Evolutionary conservation across 2,113 vertebrate genomes (phyloP).

Genomic region (Variabilichromis moorii): DNA sequence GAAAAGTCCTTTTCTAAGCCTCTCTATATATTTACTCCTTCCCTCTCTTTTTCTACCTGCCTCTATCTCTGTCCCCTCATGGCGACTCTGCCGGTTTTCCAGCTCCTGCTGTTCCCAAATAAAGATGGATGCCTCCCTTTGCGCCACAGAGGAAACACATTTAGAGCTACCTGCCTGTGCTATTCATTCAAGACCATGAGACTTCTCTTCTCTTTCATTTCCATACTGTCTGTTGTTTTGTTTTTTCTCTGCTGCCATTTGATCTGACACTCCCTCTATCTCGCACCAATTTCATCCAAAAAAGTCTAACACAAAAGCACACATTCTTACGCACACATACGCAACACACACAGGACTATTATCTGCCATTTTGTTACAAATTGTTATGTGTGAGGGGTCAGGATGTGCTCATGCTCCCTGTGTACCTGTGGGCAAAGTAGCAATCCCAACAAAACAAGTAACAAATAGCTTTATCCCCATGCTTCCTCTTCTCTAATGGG

Average conservation of each 20-base stretch:
- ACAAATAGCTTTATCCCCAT: constrained; percentile 29
- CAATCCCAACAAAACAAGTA: constrained; percentile 7
- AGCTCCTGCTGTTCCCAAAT: constrained; percentile 26
- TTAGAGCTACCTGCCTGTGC: constrained; percentile 3
- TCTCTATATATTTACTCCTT: background rate
- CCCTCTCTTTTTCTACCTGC: background rate
- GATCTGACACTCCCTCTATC: background rate
- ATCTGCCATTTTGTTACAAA: constrained; percentile 43
- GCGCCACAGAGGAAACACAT: constrained; percentile 8
- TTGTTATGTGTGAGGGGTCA: constrained; percentile 43
- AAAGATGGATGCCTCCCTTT: constrained; percentile 29
- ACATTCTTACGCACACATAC: background rate
- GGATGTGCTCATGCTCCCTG: background rate
- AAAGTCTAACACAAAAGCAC: background rate
- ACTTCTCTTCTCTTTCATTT: background rate
- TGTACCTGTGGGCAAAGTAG: constrained; percentile 9
- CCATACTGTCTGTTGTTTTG: background rate
- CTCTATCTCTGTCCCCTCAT: background rate
- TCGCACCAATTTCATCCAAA: constrained; percentile 4
- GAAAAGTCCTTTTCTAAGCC: background rate
- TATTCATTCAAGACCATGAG: background rate
- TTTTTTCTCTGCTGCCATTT: background rate
- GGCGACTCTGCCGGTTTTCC: background rate
- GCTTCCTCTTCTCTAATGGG: constrained; percentile 21
- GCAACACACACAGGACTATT: background rate